Base-by-base conservation (phyloP, 2,797 vertebrate genomes). In the Alosa sapidissima region DNA sequence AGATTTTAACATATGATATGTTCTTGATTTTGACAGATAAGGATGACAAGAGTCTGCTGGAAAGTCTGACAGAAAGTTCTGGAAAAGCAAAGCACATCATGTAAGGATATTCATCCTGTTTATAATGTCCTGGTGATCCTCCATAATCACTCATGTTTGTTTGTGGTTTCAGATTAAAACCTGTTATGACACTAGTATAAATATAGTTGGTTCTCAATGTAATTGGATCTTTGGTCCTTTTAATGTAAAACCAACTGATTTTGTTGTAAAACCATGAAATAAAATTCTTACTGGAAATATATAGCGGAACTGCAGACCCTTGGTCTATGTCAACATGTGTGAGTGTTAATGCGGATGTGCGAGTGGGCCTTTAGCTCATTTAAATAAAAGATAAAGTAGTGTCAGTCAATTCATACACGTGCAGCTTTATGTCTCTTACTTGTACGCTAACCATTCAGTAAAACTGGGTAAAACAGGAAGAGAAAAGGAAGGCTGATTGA, bases 31-130 rank as follows among this genome's bases (percentile, higher is more conserved):
- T 86, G 14, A 51, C 91, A 95, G 93, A 95, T 90, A 95, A 95
- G 90, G 90, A 94, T 84, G 89, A 93, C 89, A 95, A 87, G 82
- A 85, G 86, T 62, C 87, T 95, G 62, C 68, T 93, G 87, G 93
- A 93, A 45, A 89, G 86, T 7, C 84, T 92, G 89, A 90, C 84
- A 47, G 91, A 93, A 82, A 93, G 86, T 87, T 85, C 91, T 83
- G 91, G 92, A 81, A 95, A 94, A 89, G 91, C 91, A 75, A 95
- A 96, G 87, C 83, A 92, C 81, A 93, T 94, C 88, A 92, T 89
- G 49, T 92, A 90, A 93, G 85, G 83, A 82, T 75, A 13, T 2
- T 4, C 65, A 72, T 28, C 68, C 33, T 14, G 3, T 2, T 41
- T 4, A 41, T 41, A 41, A 41, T 28, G 28, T 28, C 28, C 28